Evolutionary conservation across 1,140 invertebrate species (phyloP).

Genomic region (Drosophila bifasciata): DNA sequence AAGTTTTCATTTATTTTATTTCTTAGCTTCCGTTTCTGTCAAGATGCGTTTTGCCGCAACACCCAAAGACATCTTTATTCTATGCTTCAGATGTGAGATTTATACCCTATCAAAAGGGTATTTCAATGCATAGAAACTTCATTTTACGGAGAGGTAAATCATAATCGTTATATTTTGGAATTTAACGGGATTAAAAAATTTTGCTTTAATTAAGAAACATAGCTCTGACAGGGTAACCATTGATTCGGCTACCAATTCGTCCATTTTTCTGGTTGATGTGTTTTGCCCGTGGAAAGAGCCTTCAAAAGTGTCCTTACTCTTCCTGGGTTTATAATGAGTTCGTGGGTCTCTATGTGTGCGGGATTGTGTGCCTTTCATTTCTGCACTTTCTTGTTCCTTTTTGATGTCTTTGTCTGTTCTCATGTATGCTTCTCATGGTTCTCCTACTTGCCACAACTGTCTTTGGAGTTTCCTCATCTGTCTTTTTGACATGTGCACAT

Average conservation of each 20-base stretch:
- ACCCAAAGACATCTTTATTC: slow-evolving; percentile 62
- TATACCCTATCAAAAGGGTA: no score
- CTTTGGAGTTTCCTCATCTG: not conserved
- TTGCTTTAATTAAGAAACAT: no score
- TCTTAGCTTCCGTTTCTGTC: slow-evolving; percentile 44
- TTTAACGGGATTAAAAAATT: no score
- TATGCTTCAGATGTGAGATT: slow-evolving; percentile 25
- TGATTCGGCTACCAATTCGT: no score
- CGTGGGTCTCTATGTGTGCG: no score
- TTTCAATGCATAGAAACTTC: no score
- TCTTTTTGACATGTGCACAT: no score
- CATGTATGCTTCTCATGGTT: slow-evolving; percentile 37
- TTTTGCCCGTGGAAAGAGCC: slow-evolving; percentile 57
- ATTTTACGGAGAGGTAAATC: no score
- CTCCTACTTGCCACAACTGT: no score
- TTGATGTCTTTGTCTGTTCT: slow-evolving; percentile 52
- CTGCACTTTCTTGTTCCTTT: slow-evolving; percentile 34
- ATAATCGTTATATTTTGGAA: no score
- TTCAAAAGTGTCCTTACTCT: slow-evolving; percentile 68
- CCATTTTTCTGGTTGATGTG: slow-evolving; percentile 42
- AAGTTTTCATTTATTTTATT: slow-evolving; percentile 66
- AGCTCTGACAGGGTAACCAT: no score
- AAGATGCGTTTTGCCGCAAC: slow-evolving; percentile 67
- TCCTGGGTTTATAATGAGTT: slow-evolving; percentile 73
- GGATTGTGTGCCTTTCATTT: slow-evolving; percentile 18